Percentiles rank a stretch among this genome's conserved stretches.
These are phyloP conservation scores for Grapholita molesta DNA, from an alignment of 1,140 invertebrate genomes.

Conservation along the genomic window DNA sequence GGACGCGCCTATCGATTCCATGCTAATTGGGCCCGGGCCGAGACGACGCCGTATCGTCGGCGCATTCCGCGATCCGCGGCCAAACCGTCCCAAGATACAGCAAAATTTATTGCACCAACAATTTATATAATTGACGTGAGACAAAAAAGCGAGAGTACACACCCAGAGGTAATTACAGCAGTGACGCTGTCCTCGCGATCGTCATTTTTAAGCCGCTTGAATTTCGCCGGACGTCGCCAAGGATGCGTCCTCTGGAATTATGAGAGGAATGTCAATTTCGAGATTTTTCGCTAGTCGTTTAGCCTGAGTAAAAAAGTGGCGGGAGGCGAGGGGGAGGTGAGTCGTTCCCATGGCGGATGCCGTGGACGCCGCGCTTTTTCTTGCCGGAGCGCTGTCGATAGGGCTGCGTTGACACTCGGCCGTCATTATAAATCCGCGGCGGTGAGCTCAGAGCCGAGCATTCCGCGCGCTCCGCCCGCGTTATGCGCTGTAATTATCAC, in stretches of 20 bases:
- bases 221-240: constrained; percentile 53
- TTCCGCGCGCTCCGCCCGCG: constrained; percentile 63
- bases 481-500: constrained; percentile 74
- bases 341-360: constrained; percentile 49
- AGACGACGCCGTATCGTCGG: constrained; percentile 56
- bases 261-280: constrained; percentile 74
- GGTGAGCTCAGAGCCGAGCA: constrained; percentile 67
- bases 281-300: constrained; percentile 70
- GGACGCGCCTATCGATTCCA: constrained; percentile 68
- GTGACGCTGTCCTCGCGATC: constrained; percentile 51
- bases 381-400: constrained; percentile 39
- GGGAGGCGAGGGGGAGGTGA: constrained; percentile 27
- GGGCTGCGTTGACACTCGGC: constrained; percentile 60
- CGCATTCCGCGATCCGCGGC: constrained; percentile 48
- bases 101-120: constrained; percentile 75
- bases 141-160: constrained; percentile 74
- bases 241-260: constrained; percentile 68
- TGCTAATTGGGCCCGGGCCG: constrained; percentile 65
- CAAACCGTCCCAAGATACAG: constrained; percentile 65
- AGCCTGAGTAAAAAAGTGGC: constrained; percentile 54
- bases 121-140: constrained; percentile 76
- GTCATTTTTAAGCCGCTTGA: constrained; percentile 63
- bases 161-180: constrained; percentile 66
- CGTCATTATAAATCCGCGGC: constrained; percentile 72
- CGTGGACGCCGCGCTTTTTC: constrained; percentile 44